phyloP scores from a whole-genome alignment of 2,797 vertebrate genomes.

The Micrastur ruficollis region DNA sequence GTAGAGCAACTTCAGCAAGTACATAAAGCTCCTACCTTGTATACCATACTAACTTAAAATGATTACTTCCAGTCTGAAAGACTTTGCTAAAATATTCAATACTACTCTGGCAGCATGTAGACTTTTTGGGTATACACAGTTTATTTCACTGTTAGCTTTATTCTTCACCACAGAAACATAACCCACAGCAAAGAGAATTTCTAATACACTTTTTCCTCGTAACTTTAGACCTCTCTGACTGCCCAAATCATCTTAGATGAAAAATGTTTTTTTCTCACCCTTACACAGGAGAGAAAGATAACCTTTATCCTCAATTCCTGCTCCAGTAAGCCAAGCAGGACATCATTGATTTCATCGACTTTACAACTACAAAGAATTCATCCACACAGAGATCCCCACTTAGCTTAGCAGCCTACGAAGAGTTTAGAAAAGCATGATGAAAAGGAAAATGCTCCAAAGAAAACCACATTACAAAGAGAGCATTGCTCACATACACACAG shows the following conservation, averaged over 20 bases:
- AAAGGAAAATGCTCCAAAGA: not conserved
- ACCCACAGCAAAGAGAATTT: not conserved
- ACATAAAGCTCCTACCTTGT: not conserved
- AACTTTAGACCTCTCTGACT: not conserved
- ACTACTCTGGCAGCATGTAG: not conserved
- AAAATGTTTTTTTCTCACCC: not conserved
- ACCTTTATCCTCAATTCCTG: not conserved
- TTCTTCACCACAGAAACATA: not conserved
- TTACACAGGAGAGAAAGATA: not conserved
- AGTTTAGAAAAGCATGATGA: not conserved
- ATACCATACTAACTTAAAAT: not conserved
- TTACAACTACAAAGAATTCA: not conserved
- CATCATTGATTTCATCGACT: not conserved
- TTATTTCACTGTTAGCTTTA: not conserved
- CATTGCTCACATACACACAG: not conserved
- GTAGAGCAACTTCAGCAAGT: not conserved
- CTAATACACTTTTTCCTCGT: not conserved
- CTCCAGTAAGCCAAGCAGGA: slow-evolving; percentile 9
- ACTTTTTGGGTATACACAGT: not conserved
- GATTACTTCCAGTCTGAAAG: not conserved
- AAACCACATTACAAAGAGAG: not conserved
- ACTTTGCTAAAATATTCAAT: not conserved
- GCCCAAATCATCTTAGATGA: not conserved
- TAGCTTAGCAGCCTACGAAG: not conserved
- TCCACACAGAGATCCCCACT: not conserved